phyloP scores from a whole-genome alignment of 2,113 vertebrate genomes.

The Coturnix japonica region DNA sequence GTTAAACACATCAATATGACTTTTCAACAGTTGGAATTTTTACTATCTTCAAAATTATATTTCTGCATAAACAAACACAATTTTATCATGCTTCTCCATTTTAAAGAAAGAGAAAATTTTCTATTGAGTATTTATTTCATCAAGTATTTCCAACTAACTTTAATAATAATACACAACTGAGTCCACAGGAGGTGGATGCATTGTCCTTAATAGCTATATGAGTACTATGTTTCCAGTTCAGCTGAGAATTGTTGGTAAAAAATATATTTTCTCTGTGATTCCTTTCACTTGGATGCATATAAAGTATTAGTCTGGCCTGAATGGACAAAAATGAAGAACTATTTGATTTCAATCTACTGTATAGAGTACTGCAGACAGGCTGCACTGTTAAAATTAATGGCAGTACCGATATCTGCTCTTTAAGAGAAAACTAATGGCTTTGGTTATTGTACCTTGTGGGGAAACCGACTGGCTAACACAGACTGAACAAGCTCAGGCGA shows the following conservation, averaged over 20 bases:
- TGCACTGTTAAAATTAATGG: background rate
- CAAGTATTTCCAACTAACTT: background rate
- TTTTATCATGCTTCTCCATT: background rate
- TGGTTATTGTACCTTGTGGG: background rate
- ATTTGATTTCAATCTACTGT: background rate
- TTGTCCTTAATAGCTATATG: background rate
- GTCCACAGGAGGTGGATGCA: background rate
- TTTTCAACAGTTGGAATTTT: background rate
- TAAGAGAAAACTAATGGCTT: background rate
- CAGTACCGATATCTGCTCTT: background rate
- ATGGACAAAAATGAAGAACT: background rate
- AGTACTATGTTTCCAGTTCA: background rate
- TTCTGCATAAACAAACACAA: background rate
- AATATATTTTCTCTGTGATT: background rate
- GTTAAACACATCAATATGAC: background rate
- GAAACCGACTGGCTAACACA: background rate
- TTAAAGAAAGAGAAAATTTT: background rate
- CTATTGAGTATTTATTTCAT: background rate
- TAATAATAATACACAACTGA: background rate
- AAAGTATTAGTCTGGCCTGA: background rate
- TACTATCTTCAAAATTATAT: background rate
- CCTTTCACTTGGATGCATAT: background rate
- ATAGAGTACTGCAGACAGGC: background rate
- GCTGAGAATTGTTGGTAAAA: background rate
- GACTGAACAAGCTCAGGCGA: background rate